Conservation (phyloP, 1,140 invertebrate species). For the Choristoneura fumiferana region DNA sequence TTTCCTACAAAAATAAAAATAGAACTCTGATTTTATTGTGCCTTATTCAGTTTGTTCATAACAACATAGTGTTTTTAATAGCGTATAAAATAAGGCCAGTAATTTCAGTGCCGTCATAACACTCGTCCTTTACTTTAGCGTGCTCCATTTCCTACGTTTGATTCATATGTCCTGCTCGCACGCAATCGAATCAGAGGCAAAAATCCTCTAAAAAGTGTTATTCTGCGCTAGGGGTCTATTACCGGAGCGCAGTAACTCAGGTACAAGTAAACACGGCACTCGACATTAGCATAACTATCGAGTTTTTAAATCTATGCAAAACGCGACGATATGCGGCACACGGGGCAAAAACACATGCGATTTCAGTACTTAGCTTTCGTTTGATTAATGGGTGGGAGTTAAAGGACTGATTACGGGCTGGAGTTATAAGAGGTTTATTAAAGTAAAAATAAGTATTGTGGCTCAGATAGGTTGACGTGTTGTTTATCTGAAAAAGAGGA, state of each 20-base stretch:
- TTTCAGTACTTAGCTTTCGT: not conserved
- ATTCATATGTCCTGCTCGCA: constrained; percentile 29
- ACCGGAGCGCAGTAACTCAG: constrained; percentile 64
- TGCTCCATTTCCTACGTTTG: constrained; percentile 27
- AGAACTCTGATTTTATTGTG: too few relatives aligned
- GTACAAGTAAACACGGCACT: constrained; percentile 69
- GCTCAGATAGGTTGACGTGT: too few relatives aligned
- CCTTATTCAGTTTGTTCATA: too few relatives aligned
- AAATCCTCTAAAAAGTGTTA: constrained; percentile 40
- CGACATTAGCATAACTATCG: constrained; percentile 71
- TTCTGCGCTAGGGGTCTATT: constrained; percentile 53
- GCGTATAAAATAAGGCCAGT: too few relatives aligned
- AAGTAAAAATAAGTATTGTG: too few relatives aligned
- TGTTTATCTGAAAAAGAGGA: too few relatives aligned
- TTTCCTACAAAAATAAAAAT: too few relatives aligned
- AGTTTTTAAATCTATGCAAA: constrained; percentile 77
- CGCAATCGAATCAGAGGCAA: constrained; percentile 31
- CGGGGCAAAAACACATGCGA: constrained; percentile 42
- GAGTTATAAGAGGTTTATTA: not conserved
- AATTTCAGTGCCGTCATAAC: too few relatives aligned
- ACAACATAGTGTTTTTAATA: too few relatives aligned
- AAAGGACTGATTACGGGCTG: not conserved
- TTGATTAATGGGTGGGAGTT: not conserved
- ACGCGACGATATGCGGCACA: constrained; percentile 65
- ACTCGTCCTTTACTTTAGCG: not conserved